Conservation (phyloP, 2,888 invertebrate genomes). For the Drosophila vallismaia region DNA sequence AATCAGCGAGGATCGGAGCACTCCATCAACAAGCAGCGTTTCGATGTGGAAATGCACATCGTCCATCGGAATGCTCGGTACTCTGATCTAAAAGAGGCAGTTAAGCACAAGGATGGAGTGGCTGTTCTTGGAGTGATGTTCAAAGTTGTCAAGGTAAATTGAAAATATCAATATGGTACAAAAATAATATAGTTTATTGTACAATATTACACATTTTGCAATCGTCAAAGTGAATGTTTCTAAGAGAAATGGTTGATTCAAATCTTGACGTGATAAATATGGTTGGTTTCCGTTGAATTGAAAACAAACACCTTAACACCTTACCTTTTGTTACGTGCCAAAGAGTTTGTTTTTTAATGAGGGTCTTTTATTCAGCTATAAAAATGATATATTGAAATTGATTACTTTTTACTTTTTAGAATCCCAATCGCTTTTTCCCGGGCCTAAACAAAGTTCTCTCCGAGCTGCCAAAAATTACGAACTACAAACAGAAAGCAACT, state of each 20-base stretch:
- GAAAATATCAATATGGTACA: too few relatives aligned
- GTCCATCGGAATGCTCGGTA: constrained; percentile 87
- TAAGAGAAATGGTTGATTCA: neutral
- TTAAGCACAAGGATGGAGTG: constrained; percentile 85
- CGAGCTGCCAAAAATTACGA: constrained; percentile 49
- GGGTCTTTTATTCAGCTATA: neutral
- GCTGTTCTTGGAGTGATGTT: constrained; percentile 87
- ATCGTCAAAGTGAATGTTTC: too few relatives aligned
- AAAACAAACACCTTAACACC: neutral
- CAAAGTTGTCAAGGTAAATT: constrained; percentile 49
- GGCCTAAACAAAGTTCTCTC: constrained; percentile 66
- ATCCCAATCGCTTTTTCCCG: constrained; percentile 58
- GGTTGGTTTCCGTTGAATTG: neutral
- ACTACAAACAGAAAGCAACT: constrained; percentile 52
- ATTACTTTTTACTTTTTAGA: constrained; percentile 35
- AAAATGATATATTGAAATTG: neutral
- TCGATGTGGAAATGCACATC: constrained; percentile 87
- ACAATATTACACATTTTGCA: too few relatives aligned
- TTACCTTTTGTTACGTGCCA: neutral
- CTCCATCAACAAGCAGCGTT: constrained; percentile 82
- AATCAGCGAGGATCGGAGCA: constrained; percentile 87
- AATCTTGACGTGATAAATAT: neutral
- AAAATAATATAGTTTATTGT: too few relatives aligned
- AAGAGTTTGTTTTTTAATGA: neutral
- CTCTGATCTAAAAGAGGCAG: constrained; percentile 84